Base-by-base conservation (phyloP, 2,113 vertebrate species). In the Shinisaurus crocodilurus region DNA sequence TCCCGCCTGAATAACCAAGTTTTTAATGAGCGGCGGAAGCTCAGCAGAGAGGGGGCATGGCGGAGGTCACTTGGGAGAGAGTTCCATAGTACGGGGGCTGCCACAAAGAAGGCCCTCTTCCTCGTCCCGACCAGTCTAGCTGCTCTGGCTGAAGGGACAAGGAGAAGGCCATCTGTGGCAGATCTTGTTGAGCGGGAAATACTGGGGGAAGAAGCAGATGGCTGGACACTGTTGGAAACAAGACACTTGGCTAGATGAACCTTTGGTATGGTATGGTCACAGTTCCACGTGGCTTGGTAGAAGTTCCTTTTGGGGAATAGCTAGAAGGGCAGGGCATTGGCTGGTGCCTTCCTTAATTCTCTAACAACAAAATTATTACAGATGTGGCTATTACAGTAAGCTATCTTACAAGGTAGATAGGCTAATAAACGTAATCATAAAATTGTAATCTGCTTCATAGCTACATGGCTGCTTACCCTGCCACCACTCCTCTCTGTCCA, bases 391-490 rank as follows among this genome's bases (percentile, higher is more conserved):
- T 50, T 85, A 85, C 6, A 69, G 32, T 16, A 77, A 89, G 40
- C 43, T 3, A 80, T 37, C 40, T 6, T 6, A 54, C 40, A 82
- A 85, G 87, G 88, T 83, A 69, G 79, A 57, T 77, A 79, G 85
- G 92, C 10, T 2, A 13, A 32, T 63, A 81, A 88, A 82, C 87
- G 88, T 90, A 88, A 83, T 91, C 12, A 50, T 0, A 65, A 76
- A n/a, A 82, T n/a, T 87, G 3, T 1, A 16, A 0, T 1, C 75
- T 0, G 57, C n/a, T 3, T 82, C 0, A 90, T 9, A 7, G 37
- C 15, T 4, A 0, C 13, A 48, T 23, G 67, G 5, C 2, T 34
- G 27, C 27, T 9, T 70, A 20, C 63, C 48, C 74, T 86, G 45
- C 18, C 1, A 32, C 60, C n/a, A 27, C 18, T 3, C 70, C 29